Percentiles rank a stretch among this genome's conserved stretches.
Evolutionary conservation across 2,113 vertebrate genomes (phyloP).

Genomic region (Callocephalon fimbriatum): DNA sequence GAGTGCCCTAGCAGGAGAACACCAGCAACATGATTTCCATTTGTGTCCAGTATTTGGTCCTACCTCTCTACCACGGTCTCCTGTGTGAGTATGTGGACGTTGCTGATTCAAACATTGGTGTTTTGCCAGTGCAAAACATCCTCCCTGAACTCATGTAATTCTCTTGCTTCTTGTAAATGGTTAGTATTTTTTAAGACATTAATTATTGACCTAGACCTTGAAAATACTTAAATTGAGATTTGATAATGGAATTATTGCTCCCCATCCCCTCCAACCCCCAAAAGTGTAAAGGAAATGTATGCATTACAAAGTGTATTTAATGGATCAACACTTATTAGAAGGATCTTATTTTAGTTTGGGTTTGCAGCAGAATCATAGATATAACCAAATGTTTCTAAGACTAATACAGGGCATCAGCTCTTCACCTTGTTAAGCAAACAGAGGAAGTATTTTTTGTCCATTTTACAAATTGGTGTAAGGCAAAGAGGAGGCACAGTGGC

Average conservation of each 20-base stretch:
- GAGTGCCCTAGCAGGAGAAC: neutral
- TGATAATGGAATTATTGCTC: neutral
- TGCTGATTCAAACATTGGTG: neutral
- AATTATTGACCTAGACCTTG: neutral
- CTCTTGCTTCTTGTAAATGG: neutral
- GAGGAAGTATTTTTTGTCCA: neutral
- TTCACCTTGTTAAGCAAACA: neutral
- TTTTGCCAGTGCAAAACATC: neutral
- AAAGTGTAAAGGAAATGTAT: neutral
- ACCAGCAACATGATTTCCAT: neutral
- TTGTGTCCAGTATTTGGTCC: neutral
- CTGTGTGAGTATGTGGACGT: fast-evolving
- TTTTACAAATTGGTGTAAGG: neutral
- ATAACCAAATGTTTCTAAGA: neutral
- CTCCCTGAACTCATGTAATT: neutral
- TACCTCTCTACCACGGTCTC: neutral
- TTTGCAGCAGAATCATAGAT: neutral
- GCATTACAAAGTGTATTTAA: neutral
- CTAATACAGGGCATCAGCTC: neutral
- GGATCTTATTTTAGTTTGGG: neutral
- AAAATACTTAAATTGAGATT: neutral
- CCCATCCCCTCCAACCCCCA: neutral
- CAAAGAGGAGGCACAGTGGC: neutral
- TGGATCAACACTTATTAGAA: neutral
- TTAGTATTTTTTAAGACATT: neutral